Conservation (phyloP, 2,113 vertebrate genomes). For the Saguinus midas region DNA sequence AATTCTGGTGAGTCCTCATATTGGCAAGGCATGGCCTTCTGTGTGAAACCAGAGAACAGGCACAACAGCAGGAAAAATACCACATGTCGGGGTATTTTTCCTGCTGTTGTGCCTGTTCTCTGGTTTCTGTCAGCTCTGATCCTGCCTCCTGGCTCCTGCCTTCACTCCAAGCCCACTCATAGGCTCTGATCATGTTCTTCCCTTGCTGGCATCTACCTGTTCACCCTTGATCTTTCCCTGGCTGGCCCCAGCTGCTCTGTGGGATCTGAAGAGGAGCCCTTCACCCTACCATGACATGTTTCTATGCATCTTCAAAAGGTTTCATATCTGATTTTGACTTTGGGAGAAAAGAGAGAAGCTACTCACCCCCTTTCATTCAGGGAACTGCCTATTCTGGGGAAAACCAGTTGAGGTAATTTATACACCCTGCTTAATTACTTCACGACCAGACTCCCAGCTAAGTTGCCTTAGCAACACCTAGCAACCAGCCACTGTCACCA, state of each 20-base stretch:
- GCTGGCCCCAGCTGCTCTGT: not conserved
- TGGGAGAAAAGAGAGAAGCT: not conserved
- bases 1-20: not conserved
- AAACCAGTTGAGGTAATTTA: slow-evolving; percentile 42
- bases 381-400: not conserved
- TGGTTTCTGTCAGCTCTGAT: not conserved
- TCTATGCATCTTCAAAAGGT: not conserved
- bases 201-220: not conserved
- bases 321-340: not conserved
- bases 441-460: slow-evolving; percentile 43
- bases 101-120: not conserved
- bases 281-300: too few species aligned
- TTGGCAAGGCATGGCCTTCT: not conserved
- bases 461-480: slow-evolving; percentile 70
- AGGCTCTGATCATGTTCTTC: not conserved
- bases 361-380: not conserved
- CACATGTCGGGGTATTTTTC: not conserved
- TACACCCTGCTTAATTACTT: slow-evolving; percentile 49
- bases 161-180: not conserved
- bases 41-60: too few species aligned
- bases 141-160: not conserved
- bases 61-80: too few species aligned
- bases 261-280: not conserved
- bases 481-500: slow-evolving; percentile 48
- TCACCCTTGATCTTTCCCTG: not conserved